phyloP scores from a whole-genome alignment of 30 jellyfish, hydroid and myxozoan genomes.

The Morbakka virulenta region DNA sequence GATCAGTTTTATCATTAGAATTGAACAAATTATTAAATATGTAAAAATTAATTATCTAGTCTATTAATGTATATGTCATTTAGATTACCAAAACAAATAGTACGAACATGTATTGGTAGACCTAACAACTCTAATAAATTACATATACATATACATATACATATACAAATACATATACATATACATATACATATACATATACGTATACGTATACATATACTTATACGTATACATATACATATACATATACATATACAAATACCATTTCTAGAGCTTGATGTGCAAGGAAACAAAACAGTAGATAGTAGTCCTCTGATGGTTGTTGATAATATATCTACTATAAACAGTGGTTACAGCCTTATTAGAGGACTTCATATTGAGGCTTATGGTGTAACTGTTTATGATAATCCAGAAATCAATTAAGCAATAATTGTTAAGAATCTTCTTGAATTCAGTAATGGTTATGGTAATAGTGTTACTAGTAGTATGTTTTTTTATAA shows the following conservation, averaged over 20 bases:
- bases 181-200: neutral
- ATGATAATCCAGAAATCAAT: slow-evolving; percentile 24
- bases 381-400: neutral
- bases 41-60: neutral
- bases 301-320: neutral
- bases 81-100: neutral
- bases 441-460: no score
- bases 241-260: no score
- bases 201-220: no score
- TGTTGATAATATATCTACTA: slow-evolving; percentile 11
- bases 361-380: slow-evolving; percentile 9
- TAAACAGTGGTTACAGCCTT: no score
- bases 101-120: neutral
- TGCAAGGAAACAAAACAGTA: no score
- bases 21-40: neutral
- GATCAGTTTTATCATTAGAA: no score
- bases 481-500: no score
- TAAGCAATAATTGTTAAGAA: neutral
- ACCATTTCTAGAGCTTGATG: no score
- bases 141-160: neutral
- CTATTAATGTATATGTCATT: neutral
- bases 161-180: neutral
- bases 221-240: no score
- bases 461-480: no score
- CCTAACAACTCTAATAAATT: neutral